Evolutionary conservation across 2,797 vertebrate genomes (phyloP).

Genomic region (Mormyrops attenuatus): DNA sequence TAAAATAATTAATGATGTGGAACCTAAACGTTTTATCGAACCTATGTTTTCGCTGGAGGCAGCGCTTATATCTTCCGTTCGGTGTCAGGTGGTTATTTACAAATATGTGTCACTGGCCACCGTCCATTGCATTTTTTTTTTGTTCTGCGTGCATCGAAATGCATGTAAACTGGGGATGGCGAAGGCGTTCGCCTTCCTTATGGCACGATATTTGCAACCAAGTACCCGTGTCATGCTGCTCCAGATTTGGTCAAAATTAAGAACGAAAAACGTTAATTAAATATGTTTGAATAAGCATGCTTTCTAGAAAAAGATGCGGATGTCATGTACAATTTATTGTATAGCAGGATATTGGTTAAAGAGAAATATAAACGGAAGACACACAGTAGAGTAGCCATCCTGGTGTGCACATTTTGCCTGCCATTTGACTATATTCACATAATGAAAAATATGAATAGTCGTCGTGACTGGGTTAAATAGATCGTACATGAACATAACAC

Average conservation of each 20-base stretch:
- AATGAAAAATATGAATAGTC: not conserved
- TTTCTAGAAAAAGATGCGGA: not conserved
- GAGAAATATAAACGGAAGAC: not conserved
- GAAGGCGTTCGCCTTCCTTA: not conserved
- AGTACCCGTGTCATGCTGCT: not conserved
- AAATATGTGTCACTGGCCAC: not conserved
- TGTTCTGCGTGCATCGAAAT: not conserved
- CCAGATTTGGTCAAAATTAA: not conserved
- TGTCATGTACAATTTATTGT: constrained; percentile 24
- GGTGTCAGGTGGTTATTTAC: not conserved
- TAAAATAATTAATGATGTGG: not conserved
- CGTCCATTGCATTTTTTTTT: not conserved
- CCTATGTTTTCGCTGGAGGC: not conserved
- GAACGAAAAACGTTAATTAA: not conserved
- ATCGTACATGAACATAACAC: not conserved
- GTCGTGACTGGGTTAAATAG: not conserved
- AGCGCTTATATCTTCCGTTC: not conserved
- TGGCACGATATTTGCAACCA: not conserved
- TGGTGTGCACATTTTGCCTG: not conserved
- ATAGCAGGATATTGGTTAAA: not conserved
- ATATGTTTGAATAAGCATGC: not conserved
- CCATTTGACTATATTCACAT: not conserved
- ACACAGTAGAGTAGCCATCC: not conserved
- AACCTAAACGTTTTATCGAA: not conserved
- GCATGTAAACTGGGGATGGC: not conserved